phyloP scores from a whole-genome alignment of 1,140 invertebrate species.

The Pogonomyrmex californicus region DNA sequence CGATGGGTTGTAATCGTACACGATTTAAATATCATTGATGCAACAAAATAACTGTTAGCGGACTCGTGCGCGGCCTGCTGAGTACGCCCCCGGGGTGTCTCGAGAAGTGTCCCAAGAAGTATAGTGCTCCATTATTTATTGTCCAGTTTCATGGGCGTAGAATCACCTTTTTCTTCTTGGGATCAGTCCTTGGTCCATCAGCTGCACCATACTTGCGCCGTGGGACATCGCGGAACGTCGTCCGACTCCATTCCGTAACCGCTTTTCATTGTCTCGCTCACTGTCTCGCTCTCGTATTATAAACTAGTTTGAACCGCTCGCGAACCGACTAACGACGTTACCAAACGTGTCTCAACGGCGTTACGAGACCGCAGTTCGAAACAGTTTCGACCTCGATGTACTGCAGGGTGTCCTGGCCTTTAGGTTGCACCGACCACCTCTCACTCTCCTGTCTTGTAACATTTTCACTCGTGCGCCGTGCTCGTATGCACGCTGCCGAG shows the following conservation, averaged over 20 bases:
- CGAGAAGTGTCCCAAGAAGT: constrained; percentile 57
- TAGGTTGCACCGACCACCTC: constrained; percentile 53
- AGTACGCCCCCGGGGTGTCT: background rate
- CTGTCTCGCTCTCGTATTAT: constrained; percentile 72
- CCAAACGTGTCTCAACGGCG: constrained; percentile 69
- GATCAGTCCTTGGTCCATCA: constrained; percentile 29
- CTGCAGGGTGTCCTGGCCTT: constrained; percentile 44
- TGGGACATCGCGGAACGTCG: constrained; percentile 17
- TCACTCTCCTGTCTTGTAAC: background rate
- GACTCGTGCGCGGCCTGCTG: background rate
- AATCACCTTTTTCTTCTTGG: constrained; percentile 58
- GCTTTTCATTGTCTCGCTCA: constrained; percentile 45
- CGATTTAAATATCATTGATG: constrained; percentile 46
- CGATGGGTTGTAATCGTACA: constrained; percentile 31
- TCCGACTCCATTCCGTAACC: constrained; percentile 49
- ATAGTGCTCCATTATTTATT: constrained; percentile 82
- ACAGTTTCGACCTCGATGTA: constrained; percentile 68
- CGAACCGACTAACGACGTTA: constrained; percentile 74
- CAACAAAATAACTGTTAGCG: constrained; percentile 64
- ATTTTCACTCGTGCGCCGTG: constrained; percentile 6
- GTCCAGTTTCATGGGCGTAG: constrained; percentile 71
- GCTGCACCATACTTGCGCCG: constrained; percentile 10
- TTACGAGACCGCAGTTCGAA: constrained; percentile 72
- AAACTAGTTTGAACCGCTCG: constrained; percentile 80
- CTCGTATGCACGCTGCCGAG: constrained; percentile 12